A percentile compares a stretch with the other conserved stretches of the same genome.
These are phyloP conservation scores for Piscicola geometra DNA, from an alignment of 2,888 invertebrate genomes.

Conservation along the genomic window DNA sequence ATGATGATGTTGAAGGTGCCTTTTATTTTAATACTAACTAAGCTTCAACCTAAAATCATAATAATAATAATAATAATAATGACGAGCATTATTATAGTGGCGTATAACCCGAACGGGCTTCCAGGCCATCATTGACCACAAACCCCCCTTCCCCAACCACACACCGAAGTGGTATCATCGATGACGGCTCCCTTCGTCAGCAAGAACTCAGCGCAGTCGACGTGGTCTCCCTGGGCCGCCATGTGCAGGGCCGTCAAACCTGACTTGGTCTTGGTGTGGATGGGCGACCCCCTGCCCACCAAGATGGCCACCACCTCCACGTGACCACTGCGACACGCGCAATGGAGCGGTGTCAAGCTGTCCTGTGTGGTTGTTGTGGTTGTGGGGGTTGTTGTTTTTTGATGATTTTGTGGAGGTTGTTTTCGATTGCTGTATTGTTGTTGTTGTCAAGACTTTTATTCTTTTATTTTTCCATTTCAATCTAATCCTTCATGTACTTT, in stretches of 20 bases:
- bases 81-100: too few relatives aligned
- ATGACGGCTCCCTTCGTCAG: slow-evolving; percentile 89
- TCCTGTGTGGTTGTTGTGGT: slow-evolving; percentile 77
- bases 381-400: too few relatives aligned
- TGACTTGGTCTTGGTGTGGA: slow-evolving; percentile 92
- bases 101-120: neutral
- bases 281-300: slow-evolving; percentile 91
- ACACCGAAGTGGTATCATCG: slow-evolving; percentile 64
- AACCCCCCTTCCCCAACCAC: neutral
- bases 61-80: too few relatives aligned
- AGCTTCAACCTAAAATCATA: too few relatives aligned
- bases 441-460: neutral
- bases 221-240: slow-evolving; percentile 98
- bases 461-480: too few relatives aligned
- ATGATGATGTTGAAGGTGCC: too few relatives aligned
- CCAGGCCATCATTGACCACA: neutral
- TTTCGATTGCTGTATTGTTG: too few relatives aligned
- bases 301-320: slow-evolving; percentile 88
- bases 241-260: slow-evolving; percentile 97
- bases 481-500: too few relatives aligned
- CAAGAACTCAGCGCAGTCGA: slow-evolving; percentile 87
- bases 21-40: too few relatives aligned
- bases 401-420: too few relatives aligned
- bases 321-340: slow-evolving; percentile 76
- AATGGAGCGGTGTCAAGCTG: slow-evolving; percentile 40